Conservation (phyloP, 1,140 invertebrate species). For the Tetramorium parvispinum region DNA sequence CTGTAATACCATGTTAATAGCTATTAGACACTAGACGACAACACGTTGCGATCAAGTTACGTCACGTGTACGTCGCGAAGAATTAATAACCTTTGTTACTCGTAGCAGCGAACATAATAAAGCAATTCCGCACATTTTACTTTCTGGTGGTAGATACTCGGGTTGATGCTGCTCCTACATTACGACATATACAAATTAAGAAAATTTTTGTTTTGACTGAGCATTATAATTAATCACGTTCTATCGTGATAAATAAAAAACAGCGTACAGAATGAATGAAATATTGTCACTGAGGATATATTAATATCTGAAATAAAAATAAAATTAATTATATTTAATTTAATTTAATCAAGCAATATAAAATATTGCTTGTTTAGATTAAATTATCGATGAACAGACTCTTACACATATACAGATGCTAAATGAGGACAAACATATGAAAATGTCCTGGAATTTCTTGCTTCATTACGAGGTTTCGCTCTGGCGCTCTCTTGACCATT, state of each 20-base stretch:
- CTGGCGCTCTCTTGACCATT: background rate
- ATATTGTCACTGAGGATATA: background rate
- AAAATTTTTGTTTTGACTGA: background rate
- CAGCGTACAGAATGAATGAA: too few species aligned
- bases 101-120: background rate
- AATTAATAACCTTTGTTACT: slow-evolving; percentile 57
- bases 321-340: slow-evolving; percentile 2
- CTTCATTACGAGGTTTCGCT: slow-evolving; percentile 16
- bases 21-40: slow-evolving; percentile 66
- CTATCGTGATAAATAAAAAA: background rate
- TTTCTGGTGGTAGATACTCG: background rate
- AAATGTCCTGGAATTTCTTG: slow-evolving; percentile 19
- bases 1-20: slow-evolving; percentile 60
- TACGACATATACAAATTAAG: background rate
- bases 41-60: slow-evolving; percentile 62
- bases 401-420: background rate
- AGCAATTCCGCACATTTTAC: background rate
- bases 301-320: background rate
- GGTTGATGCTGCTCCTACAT: background rate
- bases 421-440: background rate
- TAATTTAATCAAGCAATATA: background rate
- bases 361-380: background rate
- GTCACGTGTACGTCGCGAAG: slow-evolving; percentile 57
- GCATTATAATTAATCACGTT: background rate
- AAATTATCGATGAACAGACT: background rate